These are phyloP conservation scores for Diogma glabrata DNA, from an alignment of 2,888 invertebrate species.

Conservation along the genomic window DNA sequence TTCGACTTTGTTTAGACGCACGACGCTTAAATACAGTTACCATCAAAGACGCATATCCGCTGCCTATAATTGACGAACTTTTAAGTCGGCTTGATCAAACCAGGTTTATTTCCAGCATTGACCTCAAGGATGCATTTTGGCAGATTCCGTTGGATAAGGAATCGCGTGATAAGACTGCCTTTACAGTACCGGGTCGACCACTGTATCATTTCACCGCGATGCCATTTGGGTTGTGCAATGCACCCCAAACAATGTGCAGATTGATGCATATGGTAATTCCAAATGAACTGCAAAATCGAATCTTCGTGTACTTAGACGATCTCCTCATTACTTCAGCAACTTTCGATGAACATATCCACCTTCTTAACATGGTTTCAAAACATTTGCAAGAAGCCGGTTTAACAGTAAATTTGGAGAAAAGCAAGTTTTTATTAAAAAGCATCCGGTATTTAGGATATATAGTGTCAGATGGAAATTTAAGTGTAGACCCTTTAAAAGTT, in stretches of 20 bases:
- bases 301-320: too few relatives aligned
- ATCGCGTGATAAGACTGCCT: slow-evolving; percentile 20
- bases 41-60: slow-evolving; percentile 13
- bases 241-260: slow-evolving; percentile 17
- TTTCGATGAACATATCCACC: neutral
- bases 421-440: neutral
- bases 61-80: slow-evolving; percentile 18
- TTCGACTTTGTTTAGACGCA: slow-evolving; percentile 24
- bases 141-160: slow-evolving; percentile 16
- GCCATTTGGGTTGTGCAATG: neutral
- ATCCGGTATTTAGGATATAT: slow-evolving; percentile 9
- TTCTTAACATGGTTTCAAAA: neutral
- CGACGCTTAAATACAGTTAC: slow-evolving; percentile 24
- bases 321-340: neutral
- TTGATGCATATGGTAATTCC: slow-evolving; percentile 21
- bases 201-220: neutral
- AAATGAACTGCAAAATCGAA: neutral
- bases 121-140: slow-evolving; percentile 7
- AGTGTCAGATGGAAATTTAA: slow-evolving; percentile 8
- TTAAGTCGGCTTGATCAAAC: slow-evolving; percentile 22
- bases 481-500: neutral
- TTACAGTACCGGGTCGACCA: slow-evolving; percentile 19
- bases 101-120: slow-evolving; percentile 19
- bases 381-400: neutral
- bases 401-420: neutral